Evolutionary conservation across 2,888 invertebrate species (phyloP), one percentile per base, ranked within the genome.

Genomic region (Beris chalybata): DNA sequence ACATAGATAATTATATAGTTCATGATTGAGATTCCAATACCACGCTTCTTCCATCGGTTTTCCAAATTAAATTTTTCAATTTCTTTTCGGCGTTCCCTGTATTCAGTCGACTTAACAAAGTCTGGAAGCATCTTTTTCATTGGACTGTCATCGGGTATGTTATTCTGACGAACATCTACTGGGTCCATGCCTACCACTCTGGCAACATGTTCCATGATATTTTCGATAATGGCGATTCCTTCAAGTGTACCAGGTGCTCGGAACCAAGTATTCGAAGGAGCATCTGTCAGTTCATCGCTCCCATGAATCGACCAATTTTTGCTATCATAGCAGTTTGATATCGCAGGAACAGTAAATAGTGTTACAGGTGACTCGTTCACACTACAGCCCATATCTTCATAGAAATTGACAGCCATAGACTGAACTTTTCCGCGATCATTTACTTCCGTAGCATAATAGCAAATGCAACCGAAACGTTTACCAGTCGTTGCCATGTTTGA

Each of bases 11-110:
- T 77, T 0, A 83, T 83, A 81, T 86, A 92, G 71, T 83, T 84
- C 84, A 90, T 85, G 4, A 88, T 85, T 4, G 86, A 82, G 9
- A 90, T 74, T 47, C 85, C 78, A 2, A 89, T 79, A 0, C 89
- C 92, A 57, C 84, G 84, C 77, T 92, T 92, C 74, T 86, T 89
- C 91, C 92, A 92, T 15, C 87, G 79, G 78, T 91, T 91, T 54
- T 83, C 83, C 71, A 79, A 78, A 73, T 90, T 89, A 73, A 85
- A 89, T 22, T 78, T 74, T 29, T 82, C 79, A 2, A 88, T 81
- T 64, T 81, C 82, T 70, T 77, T 77, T 73, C 81, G 83, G 12
- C 88, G 79, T 22, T 77, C 76, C 0, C 82, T 78, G 72, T 85
- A 87, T 65, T 88, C 84, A 15, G 69, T 79, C 69, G 80, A 80